A percentile compares a stretch with the other conserved stretches of the same genome.
Evolutionary conservation across 1,140 invertebrate genomes (phyloP).

Genomic region (Drosophila elegans): DNA sequence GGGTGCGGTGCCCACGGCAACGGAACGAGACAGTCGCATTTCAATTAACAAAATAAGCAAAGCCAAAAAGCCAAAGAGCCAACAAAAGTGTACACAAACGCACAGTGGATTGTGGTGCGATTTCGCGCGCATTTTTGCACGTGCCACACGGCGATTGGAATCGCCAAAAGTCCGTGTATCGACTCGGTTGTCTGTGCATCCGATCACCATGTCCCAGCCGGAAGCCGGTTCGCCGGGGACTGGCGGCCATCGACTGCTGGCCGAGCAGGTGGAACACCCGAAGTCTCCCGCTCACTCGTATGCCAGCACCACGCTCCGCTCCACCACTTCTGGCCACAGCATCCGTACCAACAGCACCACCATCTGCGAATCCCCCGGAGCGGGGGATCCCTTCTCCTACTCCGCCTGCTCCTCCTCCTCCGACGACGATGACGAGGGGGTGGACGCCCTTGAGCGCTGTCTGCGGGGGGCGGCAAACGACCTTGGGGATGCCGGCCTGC

Average conservation of each 20-base stretch:
- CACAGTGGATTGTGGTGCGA: constrained; percentile 28
- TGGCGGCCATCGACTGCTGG: constrained; percentile 11
- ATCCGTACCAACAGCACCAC: constrained; percentile 46
- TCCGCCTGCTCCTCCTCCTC: background rate
- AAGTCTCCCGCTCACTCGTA: constrained; percentile 7
- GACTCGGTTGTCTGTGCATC: background rate
- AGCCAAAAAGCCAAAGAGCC: constrained; percentile 38
- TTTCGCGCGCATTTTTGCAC: constrained; percentile 56
- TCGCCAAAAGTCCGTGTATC: constrained; percentile 2
- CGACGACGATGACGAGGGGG: constrained; percentile 8
- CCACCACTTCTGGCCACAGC: constrained; percentile 48
- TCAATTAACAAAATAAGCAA: constrained; percentile 80
- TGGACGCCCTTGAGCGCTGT: constrained; percentile 19
- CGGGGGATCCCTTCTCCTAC: background rate
- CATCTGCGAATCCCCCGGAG: constrained; percentile 22
- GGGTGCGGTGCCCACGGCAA: constrained; percentile 46
- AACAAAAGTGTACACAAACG: constrained; percentile 13
- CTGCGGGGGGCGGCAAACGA: constrained; percentile 16
- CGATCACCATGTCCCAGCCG: constrained; percentile 14
- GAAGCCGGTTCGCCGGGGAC: background rate
- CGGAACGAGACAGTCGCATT: constrained; percentile 60
- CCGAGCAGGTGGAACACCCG: background rate
- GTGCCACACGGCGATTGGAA: constrained; percentile 28
- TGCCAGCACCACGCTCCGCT: constrained; percentile 42
- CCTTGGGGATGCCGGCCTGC: constrained; percentile 47